Evolutionary conservation across 1,140 invertebrate genomes (phyloP), one percentile per base, ranked within the genome.

Genomic region (Drosophila parabipectinata): DNA sequence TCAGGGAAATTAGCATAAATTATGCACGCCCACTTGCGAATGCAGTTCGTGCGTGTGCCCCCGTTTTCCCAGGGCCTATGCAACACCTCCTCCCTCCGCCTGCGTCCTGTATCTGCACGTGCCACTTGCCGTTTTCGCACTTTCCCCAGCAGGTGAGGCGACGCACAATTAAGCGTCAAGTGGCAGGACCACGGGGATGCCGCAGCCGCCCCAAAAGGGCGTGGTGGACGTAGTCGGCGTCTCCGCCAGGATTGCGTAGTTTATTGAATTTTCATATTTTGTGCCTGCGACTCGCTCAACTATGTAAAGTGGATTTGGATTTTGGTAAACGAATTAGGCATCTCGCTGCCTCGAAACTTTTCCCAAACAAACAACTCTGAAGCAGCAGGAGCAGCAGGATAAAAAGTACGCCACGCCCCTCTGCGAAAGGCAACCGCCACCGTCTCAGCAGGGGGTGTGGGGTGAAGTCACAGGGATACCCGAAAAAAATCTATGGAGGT

Each of bases 261-360:
- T 85, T 77, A 85, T 85, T 87, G 63, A 88, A 78, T 88, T 87
- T 87, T 87, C 78, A 82, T 85, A 85, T 81, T 85, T 85, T 85
- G 59, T 60, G 66, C 59, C 39, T 53, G 66, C 47, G 51, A 69
- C 52, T 69, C 66, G 67, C 60, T 77, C 82, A 67, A 81, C 73
- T 85, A 85, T 85, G 82, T 81, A 87, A 87, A 85, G 62, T 56
- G 62, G 48, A 78, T 73, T 85, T 74, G 44, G 44, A 47, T 47
- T 47, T 44, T 21, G 55, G 68, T 85, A 85, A 85, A 66, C 68
- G 81, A 85, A 85, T 85, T 85, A 85, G 82, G 73, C 63, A 71
- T 80, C 78, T 87, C 74, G 54, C 62, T 69, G 64, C 61, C 62
- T 60, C 24, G 61, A 67, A 76, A 76, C 72, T 76, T 76, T 76